Conservation (phyloP, 2,113 vertebrate species). For the Rafetus swinhoei region DNA sequence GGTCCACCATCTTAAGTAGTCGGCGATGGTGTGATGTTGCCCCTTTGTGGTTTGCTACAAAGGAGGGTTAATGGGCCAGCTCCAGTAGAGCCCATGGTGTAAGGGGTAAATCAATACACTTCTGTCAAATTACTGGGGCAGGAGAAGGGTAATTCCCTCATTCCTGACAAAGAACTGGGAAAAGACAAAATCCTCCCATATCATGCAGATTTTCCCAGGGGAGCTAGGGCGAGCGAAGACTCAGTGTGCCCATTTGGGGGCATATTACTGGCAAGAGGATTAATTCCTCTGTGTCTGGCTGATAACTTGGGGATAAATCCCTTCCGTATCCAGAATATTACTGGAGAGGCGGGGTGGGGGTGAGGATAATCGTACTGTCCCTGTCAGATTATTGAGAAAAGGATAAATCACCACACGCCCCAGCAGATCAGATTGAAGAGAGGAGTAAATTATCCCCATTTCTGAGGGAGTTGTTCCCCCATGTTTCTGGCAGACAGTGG, state of each 20-base stretch:
- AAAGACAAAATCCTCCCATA: not conserved
- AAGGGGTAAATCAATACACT: not conserved
- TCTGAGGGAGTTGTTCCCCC: not conserved
- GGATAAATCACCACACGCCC: not conserved
- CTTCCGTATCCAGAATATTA: not conserved
- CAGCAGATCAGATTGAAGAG: not conserved
- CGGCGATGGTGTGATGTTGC: not conserved
- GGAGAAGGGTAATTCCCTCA: not conserved
- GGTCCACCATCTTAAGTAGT: not conserved
- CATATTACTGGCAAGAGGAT: not conserved
- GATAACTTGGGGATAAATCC: not conserved
- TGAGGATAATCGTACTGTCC: not conserved
- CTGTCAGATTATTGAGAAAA: not conserved
- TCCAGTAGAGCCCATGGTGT: not conserved
- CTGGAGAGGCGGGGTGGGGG: not conserved
- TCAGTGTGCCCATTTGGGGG: not conserved
- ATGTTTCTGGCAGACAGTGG: not conserved
- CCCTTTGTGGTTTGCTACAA: not conserved
- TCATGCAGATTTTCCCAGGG: not conserved
- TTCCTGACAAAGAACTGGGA: too few relatives aligned
- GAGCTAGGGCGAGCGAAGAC: not conserved
- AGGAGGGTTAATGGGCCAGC: not conserved
- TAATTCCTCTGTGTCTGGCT: not conserved
- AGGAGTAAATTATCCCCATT: not conserved
- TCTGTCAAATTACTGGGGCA: not conserved